phyloP scores from a whole-genome alignment of 2,888 invertebrate genomes.

The Aphodius granarius region DNA sequence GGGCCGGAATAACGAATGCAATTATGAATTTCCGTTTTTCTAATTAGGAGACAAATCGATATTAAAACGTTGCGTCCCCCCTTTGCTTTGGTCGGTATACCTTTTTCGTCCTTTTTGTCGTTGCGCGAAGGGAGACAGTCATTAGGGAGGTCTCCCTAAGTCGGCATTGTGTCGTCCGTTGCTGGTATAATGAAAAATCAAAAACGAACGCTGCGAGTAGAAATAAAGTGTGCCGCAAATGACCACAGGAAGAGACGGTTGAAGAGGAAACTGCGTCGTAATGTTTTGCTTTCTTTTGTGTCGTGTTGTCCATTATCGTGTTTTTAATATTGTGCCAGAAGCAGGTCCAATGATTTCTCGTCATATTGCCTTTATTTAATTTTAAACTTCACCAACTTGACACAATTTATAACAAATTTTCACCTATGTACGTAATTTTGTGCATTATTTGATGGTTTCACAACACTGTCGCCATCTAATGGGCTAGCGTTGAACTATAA shows the following conservation, averaged over 20 bases:
- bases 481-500: background rate
- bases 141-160: background rate
- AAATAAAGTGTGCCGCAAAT: conserved; percentile 30
- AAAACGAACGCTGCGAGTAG: background rate
- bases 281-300: conserved; percentile 19
- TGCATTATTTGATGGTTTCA: background rate
- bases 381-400: no score
- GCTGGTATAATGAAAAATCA: background rate
- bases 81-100: background rate
- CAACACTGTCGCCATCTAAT: background rate
- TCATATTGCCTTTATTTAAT: no score
- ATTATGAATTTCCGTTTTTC: background rate
- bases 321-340: background rate
- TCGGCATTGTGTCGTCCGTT: background rate
- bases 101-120: background rate
- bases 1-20: background rate
- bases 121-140: background rate
- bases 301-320: background rate
- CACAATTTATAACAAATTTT: no score
- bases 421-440: background rate
- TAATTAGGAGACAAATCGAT: background rate
- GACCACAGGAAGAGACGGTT: conserved; percentile 29
- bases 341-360: no score
- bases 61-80: background rate
- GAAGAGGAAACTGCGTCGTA: conserved; percentile 23